Evolutionary conservation across 2,113 vertebrate genomes (phyloP), one percentile per base, ranked within the genome.

Genomic region (Poecilia latipinna): DNA sequence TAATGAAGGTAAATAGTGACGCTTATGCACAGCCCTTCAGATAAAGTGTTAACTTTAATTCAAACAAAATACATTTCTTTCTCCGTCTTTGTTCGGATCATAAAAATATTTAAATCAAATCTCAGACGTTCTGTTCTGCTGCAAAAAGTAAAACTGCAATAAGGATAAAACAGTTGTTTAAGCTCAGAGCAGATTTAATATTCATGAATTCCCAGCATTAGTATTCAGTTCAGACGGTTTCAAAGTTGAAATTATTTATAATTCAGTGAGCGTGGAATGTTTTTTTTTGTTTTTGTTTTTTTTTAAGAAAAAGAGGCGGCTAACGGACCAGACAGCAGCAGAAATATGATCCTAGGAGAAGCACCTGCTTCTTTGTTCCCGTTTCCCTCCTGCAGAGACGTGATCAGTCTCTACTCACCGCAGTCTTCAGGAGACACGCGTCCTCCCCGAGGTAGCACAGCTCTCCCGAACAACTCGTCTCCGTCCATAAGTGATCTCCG

Each of bases 381-480:
- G 26, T 32, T 32, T 54, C 44, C 4, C 19, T 6, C 10, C 12
- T 3, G 15, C 67, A 22, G 67, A 51, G 26, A 66, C 11, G 19
- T 33, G 31, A n/a, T 28, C n/a, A 39, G 35, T 63, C 39, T 26
- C 26, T 78, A 97, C 98, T 98, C 95, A 99, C 98, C 86, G 97
- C 95, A 74, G 97, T 96, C 93, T 97, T 96, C 28, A 97, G 95
- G 79, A 97, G 91, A 89, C 98, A 99, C 80, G 96, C 95, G 89
- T 99, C 98, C 84, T 99, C 98, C 19, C 98, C 98, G 29, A 99
- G 94, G 87, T 99, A 99, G 84, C 98, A 99, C 33, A 98, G 96
- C 74, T 99, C 98, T 62, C 98, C 98, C 0, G 98, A 99, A 83
- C 97, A 98, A 57, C 98, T 99, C n/a, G 98, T 99, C 91, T 99